Base-by-base conservation (phyloP, 1,140 invertebrate species). In the Zaprionus capensis region DNA sequence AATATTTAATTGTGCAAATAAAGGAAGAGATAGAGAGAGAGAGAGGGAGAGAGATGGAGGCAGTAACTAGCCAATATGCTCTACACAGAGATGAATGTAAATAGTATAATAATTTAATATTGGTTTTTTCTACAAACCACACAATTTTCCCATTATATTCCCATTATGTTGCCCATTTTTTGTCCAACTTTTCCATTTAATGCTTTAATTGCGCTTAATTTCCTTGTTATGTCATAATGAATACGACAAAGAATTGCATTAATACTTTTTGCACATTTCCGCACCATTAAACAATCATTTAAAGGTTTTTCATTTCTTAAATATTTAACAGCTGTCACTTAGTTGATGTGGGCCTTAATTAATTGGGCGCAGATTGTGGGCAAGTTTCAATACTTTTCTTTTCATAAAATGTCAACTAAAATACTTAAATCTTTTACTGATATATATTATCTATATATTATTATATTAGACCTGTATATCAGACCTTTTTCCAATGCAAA, bases 1-100 rank as follows among this genome's bases (percentile, higher is more conserved):
- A 80, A 75, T 88, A 88, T 77, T 66, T 68, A 62, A 68, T 63
- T 65, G 24, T 14, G 46, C 46, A 24, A 20, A 51, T 51, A 22
- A 22, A 51, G 9, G 9, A 2, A 14, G 20, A 51, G n/a, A 17
- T 2, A 22, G 20, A 22, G 11, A 12, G 0, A 2, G 46, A 11
- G 7, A n/a, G 17, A 9, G 0, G 11, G 17, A 22, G 7, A 7
- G 0, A n/a, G 17, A 20, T 1, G 2, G 2, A 3, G 44, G 24
- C 24, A 28, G 26, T 6, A 28, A 28, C 26, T 28, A 28, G 26
- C 26, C 6, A 26, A 26, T 26, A 26, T 28, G 6, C n/a, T 20
- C 17, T 0, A 49, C 17, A 34, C 15, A 9, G n/a, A 17, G n/a
- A 3, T 17, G 0, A 44, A 17, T 17, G 7, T 17, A 44, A 44